Evolutionary conservation across 2,113 vertebrate genomes (phyloP).

Genomic region (Mesembrinibis cayennensis): DNA sequence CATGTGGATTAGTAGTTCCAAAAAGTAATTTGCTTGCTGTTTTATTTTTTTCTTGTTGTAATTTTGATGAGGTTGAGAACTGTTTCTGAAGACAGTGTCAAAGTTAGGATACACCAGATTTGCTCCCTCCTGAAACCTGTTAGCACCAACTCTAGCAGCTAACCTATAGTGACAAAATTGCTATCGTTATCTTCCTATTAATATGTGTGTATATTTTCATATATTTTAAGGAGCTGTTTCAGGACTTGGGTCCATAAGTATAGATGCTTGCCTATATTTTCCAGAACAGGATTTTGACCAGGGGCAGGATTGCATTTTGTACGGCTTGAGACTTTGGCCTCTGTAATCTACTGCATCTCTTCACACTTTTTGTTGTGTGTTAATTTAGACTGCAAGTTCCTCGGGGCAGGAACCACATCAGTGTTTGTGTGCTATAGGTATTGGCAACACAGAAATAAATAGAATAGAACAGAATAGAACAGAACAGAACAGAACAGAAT

Average conservation of each 20-base stretch:
- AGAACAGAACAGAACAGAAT: not conserved
- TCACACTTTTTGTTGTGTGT: not conserved
- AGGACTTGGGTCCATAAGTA: not conserved
- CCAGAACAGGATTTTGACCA: not conserved
- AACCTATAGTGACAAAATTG: not conserved
- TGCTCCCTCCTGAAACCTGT: not conserved
- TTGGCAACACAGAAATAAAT: not conserved
- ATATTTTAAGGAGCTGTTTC: not conserved
- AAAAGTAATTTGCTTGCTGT: not conserved
- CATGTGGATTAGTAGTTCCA: not conserved
- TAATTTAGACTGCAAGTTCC: not conserved
- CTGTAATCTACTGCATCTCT: not conserved
- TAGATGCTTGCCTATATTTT: not conserved
- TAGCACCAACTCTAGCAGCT: not conserved
- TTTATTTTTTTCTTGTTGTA: not conserved
- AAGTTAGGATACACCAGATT: not conserved
- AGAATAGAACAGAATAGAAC: too few species aligned
- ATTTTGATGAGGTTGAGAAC: not conserved
- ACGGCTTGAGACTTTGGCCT: not conserved
- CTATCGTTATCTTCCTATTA: not conserved
- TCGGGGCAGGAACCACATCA: not conserved
- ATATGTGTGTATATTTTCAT: not conserved
- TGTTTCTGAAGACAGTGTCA: not conserved
- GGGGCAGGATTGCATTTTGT: not conserved
- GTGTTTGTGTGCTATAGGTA: not conserved